phyloP scores from a whole-genome alignment of 1,140 invertebrate genomes.

The Trachymyrmex cornetzi region DNA sequence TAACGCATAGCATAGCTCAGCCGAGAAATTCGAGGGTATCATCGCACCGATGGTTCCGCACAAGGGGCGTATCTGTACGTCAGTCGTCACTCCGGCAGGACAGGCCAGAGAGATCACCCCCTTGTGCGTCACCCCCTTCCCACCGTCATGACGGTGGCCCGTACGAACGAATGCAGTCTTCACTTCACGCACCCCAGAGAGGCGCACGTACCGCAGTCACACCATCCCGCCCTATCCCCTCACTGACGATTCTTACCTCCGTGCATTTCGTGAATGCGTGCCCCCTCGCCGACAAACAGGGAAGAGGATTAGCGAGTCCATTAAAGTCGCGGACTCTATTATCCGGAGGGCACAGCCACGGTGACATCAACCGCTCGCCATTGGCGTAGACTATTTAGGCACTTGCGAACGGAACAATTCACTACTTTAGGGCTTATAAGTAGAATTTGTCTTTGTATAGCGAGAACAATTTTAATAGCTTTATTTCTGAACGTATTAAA shows the following conservation, averaged over 20 bases:
- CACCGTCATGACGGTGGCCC: slow-evolving; percentile 50
- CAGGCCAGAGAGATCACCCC: slow-evolving; percentile 29
- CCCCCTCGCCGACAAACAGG: slow-evolving; percentile 84
- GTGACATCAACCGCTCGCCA: slow-evolving; percentile 85
- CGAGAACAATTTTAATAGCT: background rate
- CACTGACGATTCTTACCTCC: slow-evolving; percentile 68
- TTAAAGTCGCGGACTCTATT: slow-evolving; percentile 88
- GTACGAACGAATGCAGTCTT: slow-evolving; percentile 67
- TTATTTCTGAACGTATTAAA: background rate
- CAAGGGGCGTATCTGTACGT: slow-evolving; percentile 83
- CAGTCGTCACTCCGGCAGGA: slow-evolving; percentile 49
- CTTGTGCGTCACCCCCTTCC: slow-evolving; percentile 28
- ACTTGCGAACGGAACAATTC: background rate
- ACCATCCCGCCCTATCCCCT: slow-evolving; percentile 42
- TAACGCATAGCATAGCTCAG: slow-evolving; percentile 75
- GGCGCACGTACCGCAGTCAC: slow-evolving; percentile 76
- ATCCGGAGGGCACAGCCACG: slow-evolving; percentile 82
- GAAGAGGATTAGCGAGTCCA: slow-evolving; percentile 87
- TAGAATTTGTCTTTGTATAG: background rate
- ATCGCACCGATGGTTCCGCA: slow-evolving; percentile 85
- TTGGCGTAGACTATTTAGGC: slow-evolving; percentile 72
- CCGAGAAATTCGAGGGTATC: slow-evolving; percentile 86
- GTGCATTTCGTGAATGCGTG: slow-evolving; percentile 65
- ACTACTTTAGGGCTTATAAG: background rate
- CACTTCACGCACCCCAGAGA: slow-evolving; percentile 70